A percentile compares a stretch with the other conserved stretches of the same genome.
Evolutionary conservation across 2,113 vertebrate genomes (phyloP).

Genomic region (Columba livia): DNA sequence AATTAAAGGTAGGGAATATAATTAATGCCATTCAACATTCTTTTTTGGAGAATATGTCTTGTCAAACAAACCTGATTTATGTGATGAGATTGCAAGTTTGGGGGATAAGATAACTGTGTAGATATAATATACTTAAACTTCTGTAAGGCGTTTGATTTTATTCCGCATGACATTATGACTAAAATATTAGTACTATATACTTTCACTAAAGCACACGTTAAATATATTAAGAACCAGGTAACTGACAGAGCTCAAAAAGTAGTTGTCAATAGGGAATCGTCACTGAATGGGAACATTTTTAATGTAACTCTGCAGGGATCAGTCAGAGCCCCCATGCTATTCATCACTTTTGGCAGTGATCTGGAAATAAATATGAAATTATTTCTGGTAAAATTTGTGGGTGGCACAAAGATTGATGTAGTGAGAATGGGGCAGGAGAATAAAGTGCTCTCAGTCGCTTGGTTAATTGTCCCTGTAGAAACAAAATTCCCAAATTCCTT

Average conservation of each 20-base stretch:
- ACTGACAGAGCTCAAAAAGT: constrained; percentile 62
- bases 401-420: constrained; percentile 34
- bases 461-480: constrained; percentile 2
- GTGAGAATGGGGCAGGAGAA: background rate
- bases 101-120: constrained; percentile 48
- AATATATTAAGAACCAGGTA: constrained; percentile 21
- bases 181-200: constrained; percentile 62
- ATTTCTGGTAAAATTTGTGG: constrained; percentile 39
- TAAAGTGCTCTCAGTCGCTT: background rate
- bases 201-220: constrained; percentile 30
- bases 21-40: constrained; percentile 64
- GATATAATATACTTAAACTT: constrained; percentile 46
- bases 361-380: constrained; percentile 50
- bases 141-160: constrained; percentile 64
- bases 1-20: constrained; percentile 61
- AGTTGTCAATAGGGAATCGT: constrained; percentile 61
- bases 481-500: background rate
- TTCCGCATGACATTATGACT: constrained; percentile 62
- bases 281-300: constrained; percentile 35
- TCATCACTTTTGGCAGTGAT: constrained; percentile 55
- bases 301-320: constrained; percentile 35
- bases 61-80: constrained; percentile 60
- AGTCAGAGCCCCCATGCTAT: constrained; percentile 21
- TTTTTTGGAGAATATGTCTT: constrained; percentile 55
- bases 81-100: constrained; percentile 61